phyloP scores from a whole-genome alignment of 2,797 vertebrate species.

The Macropus fuliginosus region DNA sequence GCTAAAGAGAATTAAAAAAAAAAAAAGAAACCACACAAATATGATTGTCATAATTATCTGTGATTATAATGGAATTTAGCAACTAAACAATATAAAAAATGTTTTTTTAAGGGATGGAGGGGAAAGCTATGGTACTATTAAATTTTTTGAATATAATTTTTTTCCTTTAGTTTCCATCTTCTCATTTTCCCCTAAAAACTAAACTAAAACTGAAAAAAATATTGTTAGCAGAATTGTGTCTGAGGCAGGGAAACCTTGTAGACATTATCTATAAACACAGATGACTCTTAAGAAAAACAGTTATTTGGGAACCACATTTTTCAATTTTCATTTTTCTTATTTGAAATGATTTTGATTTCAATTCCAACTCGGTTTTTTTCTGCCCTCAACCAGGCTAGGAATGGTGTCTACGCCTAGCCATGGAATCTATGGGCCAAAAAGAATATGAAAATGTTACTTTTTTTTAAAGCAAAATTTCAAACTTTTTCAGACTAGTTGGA shows the following conservation, averaged over 20 bases:
- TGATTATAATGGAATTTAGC: background rate
- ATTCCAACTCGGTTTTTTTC: background rate
- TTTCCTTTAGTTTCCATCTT: conserved; percentile 58
- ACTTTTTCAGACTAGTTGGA: background rate
- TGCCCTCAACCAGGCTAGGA: background rate
- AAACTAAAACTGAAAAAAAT: background rate
- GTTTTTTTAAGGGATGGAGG: conserved; percentile 50
- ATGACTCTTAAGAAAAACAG: conserved; percentile 35
- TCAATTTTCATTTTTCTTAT: conserved; percentile 38
- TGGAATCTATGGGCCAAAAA: background rate
- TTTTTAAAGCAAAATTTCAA: background rate
- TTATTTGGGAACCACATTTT: conserved; percentile 29
- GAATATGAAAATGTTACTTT: background rate
- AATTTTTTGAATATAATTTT: conserved; percentile 38
- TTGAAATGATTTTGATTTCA: background rate
- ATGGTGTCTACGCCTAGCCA: background rate
- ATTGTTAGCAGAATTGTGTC: conserved; percentile 40
- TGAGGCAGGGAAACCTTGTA: conserved; percentile 47
- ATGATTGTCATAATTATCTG: background rate
- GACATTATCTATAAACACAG: conserved; percentile 58
- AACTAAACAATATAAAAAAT: background rate
- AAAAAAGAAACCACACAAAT: background rate
- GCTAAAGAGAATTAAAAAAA: background rate
- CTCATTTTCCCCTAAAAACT: conserved; percentile 49
- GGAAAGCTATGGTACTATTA: conserved; percentile 34